A percentile compares a stretch with the other conserved stretches of the same genome.
Evolutionary conservation across 1,140 invertebrate genomes (phyloP).

Genomic region (Drosophila biarmipes): DNA sequence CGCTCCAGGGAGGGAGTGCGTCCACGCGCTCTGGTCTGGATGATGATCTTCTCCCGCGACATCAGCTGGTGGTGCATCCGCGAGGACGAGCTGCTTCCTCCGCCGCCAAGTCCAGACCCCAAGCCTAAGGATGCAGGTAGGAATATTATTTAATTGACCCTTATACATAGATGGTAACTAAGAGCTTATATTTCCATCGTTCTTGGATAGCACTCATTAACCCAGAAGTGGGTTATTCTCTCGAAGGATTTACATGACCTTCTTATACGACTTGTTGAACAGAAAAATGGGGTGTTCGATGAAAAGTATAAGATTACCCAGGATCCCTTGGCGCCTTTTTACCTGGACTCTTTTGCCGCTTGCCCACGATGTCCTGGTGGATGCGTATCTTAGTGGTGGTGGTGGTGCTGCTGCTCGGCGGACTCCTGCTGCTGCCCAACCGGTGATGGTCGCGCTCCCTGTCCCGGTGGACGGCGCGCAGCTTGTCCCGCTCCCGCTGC

Average conservation of each 20-base stretch:
- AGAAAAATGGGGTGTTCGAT: neutral
- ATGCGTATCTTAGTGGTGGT: slow-evolving; percentile 82
- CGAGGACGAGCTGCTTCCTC: slow-evolving; percentile 46
- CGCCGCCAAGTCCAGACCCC: slow-evolving; percentile 20
- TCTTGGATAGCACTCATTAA: too few species aligned
- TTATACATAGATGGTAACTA: too few species aligned
- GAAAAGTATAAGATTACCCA: too few species aligned
- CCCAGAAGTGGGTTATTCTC: too few species aligned
- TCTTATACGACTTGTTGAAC: neutral
- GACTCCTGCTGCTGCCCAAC: slow-evolving; percentile 69
- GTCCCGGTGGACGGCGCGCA: slow-evolving; percentile 67
- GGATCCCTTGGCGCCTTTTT: too few species aligned
- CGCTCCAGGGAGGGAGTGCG: slow-evolving; percentile 74
- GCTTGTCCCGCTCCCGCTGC: slow-evolving; percentile 76
- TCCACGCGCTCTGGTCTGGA: slow-evolving; percentile 72
- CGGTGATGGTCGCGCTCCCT: slow-evolving; percentile 77
- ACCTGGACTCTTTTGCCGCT: slow-evolving; percentile 74
- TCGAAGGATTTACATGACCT: too few species aligned
- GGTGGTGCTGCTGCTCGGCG: slow-evolving; percentile 60
- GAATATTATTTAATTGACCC: too few species aligned
- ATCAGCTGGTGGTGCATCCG: slow-evolving; percentile 78
- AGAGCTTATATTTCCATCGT: too few species aligned
- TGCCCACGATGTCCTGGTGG: slow-evolving; percentile 76
- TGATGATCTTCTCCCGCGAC: slow-evolving; percentile 81
- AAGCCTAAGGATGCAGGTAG: neutral